phyloP scores from a whole-genome alignment of 2,888 invertebrate species.

The Cecidostiba fungosa region DNA sequence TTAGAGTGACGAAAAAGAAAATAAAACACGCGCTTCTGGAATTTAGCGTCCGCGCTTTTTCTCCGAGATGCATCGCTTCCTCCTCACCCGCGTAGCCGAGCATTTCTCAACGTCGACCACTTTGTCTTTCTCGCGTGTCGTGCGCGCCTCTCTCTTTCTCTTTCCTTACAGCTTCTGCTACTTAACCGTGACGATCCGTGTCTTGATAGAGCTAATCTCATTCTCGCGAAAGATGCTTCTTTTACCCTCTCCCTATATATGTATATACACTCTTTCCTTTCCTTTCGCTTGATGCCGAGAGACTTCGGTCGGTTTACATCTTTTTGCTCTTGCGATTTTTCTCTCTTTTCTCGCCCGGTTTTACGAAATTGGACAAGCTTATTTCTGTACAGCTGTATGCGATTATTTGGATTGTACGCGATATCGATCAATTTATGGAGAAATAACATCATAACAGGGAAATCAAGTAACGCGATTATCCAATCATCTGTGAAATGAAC shows the following conservation, averaged over 20 bases:
- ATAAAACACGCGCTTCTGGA: background rate
- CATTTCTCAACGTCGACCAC: constrained; percentile 53
- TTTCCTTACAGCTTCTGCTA: background rate
- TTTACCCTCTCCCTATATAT: background rate
- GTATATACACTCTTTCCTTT: background rate
- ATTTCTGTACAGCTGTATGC: too few relatives aligned
- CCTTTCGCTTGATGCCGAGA: background rate
- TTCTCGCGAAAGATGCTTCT: constrained; percentile 46
- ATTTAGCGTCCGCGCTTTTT: background rate
- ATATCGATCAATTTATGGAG: too few relatives aligned
- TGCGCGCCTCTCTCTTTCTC: background rate
- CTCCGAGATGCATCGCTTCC: constrained; percentile 25
- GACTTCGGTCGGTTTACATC: background rate
- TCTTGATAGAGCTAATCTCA: constrained; percentile 47
- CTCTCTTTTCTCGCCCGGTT: background rate
- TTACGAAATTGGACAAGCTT: too few relatives aligned
- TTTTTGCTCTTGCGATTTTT: background rate
- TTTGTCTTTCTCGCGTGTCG: constrained; percentile 47
- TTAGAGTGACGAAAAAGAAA: background rate
- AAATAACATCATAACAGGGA: too few relatives aligned
- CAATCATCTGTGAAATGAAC: too few relatives aligned
- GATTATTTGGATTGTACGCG: too few relatives aligned
- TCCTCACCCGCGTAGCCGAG: background rate
- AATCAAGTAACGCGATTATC: too few relatives aligned
- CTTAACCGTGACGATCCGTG: constrained; percentile 47